Evolutionary conservation across 2,797 vertebrate species (phyloP), one percentile per base, ranked within the genome.

Genomic region (Oreonectes daqikongensis): DNA sequence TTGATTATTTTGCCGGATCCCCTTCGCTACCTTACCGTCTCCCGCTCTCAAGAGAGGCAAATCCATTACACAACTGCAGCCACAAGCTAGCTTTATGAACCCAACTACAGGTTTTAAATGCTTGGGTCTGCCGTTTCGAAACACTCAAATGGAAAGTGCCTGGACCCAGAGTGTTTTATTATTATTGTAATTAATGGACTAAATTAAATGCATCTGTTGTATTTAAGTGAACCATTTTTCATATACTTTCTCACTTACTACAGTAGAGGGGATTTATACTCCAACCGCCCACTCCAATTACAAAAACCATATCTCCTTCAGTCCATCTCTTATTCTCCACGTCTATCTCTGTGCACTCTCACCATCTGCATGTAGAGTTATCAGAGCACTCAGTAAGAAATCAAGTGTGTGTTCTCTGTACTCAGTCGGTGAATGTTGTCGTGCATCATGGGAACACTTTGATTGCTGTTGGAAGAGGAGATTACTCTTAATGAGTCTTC

Each of bases 171-270:
- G n/a, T 63, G 48, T 85, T 86, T 81, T 74, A 86, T 88, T 87
- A 82, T 42, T 80, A 69, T 77, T 72, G 32, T 87, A 85, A 90
- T 88, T 82, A 88, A 88, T 86, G 77, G 78, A 79, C 79, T 84
- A 82, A 87, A 86, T 86, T 84, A 84, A 88, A 85, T 85, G 81
- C 78, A 63, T 83, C 79, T 83, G 52, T 69, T 82, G 81, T 55
- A 22, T 81, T 76, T 81, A 71, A 86, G 74, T 79, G 84, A 87
- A 83, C 83, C 63, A 84, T 86, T 85, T 84, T 77, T 81, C 61
- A 17, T 76, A 72, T 77, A 60, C 69, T 48, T 59, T 55, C 3
- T 38, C 22, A 66, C 40, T 52, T 79, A 32, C 75, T 10, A 22
- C 20, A 4, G 44, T 72, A 32, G 32, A 59, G 15, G 15, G 9